Evolutionary conservation across 2,113 vertebrate species (phyloP).

Genomic region (Mixornis gularis): DNA sequence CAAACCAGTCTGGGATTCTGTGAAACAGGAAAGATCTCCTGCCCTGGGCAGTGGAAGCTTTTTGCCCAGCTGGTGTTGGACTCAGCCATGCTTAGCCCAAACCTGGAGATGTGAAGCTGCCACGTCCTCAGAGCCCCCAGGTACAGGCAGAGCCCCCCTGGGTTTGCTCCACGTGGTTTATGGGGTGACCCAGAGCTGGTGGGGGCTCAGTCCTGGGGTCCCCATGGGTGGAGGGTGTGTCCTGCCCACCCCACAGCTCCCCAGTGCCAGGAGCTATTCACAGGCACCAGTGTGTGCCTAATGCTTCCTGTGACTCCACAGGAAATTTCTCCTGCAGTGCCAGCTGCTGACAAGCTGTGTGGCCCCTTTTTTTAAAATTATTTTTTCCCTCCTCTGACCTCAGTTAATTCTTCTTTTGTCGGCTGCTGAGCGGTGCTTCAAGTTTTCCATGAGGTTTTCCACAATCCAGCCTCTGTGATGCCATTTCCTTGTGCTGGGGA

Average conservation of each 20-base stretch:
- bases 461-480: conserved; percentile 2
- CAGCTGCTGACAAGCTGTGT: conserved; percentile 37
- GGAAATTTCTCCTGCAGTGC: background rate
- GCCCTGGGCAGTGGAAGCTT: background rate
- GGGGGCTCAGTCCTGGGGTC: background rate
- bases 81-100: background rate
- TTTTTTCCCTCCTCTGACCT: background rate
- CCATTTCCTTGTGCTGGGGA: background rate
- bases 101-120: background rate
- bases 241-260: background rate
- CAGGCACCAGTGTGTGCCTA: background rate
- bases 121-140: rapidly evolving
- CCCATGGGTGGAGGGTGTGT: background rate
- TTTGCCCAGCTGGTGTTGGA: background rate
- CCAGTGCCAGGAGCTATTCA: background rate
- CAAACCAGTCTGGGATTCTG: background rate
- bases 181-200: background rate
- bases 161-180: rapidly evolving
- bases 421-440: background rate
- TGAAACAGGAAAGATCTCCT: background rate
- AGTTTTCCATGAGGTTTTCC: conserved; percentile 17
- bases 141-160: background rate
- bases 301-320: conserved; percentile 6
- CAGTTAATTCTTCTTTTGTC: background rate
- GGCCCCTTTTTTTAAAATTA: background rate